These are phyloP conservation scores for Scaptodrosophila latifasciaeformis DNA, from an alignment of 2,888 invertebrate species.

Conservation along the genomic window DNA sequence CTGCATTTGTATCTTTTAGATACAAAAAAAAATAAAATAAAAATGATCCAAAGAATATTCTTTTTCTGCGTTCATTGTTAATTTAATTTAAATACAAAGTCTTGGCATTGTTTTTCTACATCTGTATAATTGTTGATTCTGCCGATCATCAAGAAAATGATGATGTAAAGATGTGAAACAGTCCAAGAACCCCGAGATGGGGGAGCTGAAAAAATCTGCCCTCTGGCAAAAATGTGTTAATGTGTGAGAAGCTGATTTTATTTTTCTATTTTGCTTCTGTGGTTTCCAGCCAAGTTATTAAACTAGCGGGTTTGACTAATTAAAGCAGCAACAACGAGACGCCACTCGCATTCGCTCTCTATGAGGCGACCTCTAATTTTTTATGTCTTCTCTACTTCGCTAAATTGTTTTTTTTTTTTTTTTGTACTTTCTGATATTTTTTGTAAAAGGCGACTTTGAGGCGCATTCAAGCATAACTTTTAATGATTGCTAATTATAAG, in stretches of 20 bases:
- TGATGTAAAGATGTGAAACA: no score
- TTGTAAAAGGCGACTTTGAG: slow-evolving; percentile 22
- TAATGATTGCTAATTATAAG: slow-evolving; percentile 65
- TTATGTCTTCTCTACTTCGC: no score
- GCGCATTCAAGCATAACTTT: slow-evolving; percentile 62
- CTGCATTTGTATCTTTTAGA: slow-evolving; percentile 13
- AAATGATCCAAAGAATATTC: no score
- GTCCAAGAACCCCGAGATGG: no score
- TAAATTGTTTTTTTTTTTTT: no score
- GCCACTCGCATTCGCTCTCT: no score
- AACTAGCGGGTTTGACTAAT: slow-evolving; percentile 62
- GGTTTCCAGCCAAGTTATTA: slow-evolving; percentile 35
- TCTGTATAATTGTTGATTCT: no score
- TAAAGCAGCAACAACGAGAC: slow-evolving; percentile 36
- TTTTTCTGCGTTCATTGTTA: slow-evolving; percentile 59
- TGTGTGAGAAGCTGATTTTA: slow-evolving; percentile 63
- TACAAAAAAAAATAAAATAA: no score
- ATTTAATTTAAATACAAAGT: slow-evolving; percentile 64
- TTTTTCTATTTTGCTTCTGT: no score
- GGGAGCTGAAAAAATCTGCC: no score
- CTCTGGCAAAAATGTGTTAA: slow-evolving; percentile 56
- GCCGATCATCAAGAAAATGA: slow-evolving; percentile 46
- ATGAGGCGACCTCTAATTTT: no score
- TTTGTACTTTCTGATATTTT: no score
- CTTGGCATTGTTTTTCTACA: slow-evolving; percentile 58